phyloP scores from a whole-genome alignment of 2,797 vertebrate species.

The Melanotaenia nigrans region DNA sequence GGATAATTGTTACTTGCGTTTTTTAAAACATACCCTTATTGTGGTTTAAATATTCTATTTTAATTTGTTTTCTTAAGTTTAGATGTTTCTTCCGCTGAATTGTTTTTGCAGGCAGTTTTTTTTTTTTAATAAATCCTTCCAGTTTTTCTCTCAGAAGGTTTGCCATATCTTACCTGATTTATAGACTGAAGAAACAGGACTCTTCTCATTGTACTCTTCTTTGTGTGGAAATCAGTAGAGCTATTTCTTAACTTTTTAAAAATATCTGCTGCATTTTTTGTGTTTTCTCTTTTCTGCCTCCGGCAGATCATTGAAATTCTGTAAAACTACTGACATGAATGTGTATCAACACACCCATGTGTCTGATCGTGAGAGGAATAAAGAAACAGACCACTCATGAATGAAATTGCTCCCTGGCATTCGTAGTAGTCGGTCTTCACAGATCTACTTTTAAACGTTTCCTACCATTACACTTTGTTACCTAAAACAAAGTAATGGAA shows the following conservation, averaged over 20 bases:
- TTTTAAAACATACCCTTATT: neutral
- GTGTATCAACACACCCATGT: neutral
- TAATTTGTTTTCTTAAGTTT: neutral
- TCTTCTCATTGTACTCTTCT: neutral
- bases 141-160: no score
- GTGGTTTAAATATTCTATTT: no score
- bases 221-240: neutral
- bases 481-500: neutral
- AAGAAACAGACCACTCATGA: neutral
- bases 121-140: no score
- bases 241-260: neutral
- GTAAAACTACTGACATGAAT: neutral
- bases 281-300: neutral
- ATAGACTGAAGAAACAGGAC: no score
- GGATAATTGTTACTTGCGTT: no score
- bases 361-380: neutral
- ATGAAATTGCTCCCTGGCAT: neutral
- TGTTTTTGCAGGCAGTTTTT: neutral
- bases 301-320: conserved; percentile 14
- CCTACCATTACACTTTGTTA: neutral
- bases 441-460: neutral
- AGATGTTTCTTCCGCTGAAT: neutral
- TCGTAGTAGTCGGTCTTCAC: neutral
- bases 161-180: no score
- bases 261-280: neutral